Evolutionary conservation across 2,888 invertebrate genomes (phyloP).

Genomic region (Melitaea athalia): DNA sequence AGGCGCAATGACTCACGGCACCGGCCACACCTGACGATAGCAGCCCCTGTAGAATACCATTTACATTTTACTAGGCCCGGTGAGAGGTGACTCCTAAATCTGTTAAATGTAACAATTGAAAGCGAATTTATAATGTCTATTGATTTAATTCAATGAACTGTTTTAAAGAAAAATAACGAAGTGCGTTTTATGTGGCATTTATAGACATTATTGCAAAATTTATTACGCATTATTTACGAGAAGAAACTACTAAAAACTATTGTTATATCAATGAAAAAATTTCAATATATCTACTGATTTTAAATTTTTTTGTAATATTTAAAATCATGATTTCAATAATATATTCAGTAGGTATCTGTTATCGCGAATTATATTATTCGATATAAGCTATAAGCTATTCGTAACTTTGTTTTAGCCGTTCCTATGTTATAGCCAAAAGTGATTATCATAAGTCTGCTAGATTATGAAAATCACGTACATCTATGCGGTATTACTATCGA

Average conservation of each 20-base stretch:
- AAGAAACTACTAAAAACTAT: too few species aligned
- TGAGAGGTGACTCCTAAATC: constrained; percentile 40
- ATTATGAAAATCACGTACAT: constrained; percentile 32
- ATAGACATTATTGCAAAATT: neutral
- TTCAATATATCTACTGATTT: too few species aligned
- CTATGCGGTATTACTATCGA: constrained; percentile 39
- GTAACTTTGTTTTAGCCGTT: neutral
- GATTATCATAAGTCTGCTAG: neutral
- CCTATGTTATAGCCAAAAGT: neutral
- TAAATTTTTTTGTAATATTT: too few species aligned
- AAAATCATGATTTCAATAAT: too few species aligned
- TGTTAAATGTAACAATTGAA: constrained; percentile 39
- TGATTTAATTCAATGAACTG: constrained; percentile 19
- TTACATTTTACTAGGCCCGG: constrained; percentile 46
- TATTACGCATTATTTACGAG: neutral
- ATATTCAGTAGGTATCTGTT: neutral
- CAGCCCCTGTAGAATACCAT: constrained; percentile 69
- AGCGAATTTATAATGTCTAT: constrained; percentile 32
- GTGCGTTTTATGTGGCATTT: neutral
- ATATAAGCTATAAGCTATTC: neutral
- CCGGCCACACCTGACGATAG: constrained; percentile 77
- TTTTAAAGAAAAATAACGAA: constrained; percentile 3
- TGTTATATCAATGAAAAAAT: too few species aligned
- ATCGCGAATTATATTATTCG: neutral
- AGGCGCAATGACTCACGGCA: constrained; percentile 66